A percentile compares a stretch with the other conserved stretches of the same genome.
These are phyloP conservation scores for Uloborus diversus DNA, from an alignment of 1,140 invertebrate genomes.

Conservation along the genomic window DNA sequence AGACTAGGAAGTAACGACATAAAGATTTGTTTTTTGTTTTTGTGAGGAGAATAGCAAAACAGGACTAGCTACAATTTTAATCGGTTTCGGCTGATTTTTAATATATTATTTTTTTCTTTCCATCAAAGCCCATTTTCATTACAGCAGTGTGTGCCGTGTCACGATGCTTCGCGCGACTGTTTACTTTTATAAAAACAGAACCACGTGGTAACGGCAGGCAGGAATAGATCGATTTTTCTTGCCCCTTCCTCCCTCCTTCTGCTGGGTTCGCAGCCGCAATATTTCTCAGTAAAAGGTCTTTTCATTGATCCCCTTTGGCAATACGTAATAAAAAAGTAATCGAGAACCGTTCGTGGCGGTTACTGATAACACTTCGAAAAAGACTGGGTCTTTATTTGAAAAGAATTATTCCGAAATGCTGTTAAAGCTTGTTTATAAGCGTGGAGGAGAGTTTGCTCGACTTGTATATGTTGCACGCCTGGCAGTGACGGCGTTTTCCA, in stretches of 20 bases:
- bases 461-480: constrained; percentile 9
- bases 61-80: too few species aligned
- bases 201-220: constrained; percentile 40
- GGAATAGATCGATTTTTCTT: constrained; percentile 31
- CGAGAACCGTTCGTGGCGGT: constrained; percentile 45
- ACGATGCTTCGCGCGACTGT: constrained; percentile 14
- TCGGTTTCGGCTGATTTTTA: too few species aligned
- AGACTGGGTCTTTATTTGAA: constrained; percentile 43
- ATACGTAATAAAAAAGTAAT: constrained; percentile 56
- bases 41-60: too few species aligned
- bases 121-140: constrained; percentile 1
- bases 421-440: constrained; percentile 42
- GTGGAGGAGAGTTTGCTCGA: neutral
- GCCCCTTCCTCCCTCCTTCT: constrained; percentile 5
- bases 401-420: constrained; percentile 45
- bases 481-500: too few species aligned
- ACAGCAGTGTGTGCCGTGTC: constrained; percentile 15
- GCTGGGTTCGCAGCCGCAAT: constrained; percentile 26
- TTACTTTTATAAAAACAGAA: constrained; percentile 54
- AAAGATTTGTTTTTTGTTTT: too few species aligned
- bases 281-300: constrained; percentile 51
- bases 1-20: too few species aligned
- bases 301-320: constrained; percentile 53
- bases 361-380: constrained; percentile 46
- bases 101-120: too few species aligned